Percentiles rank a stretch among this genome's conserved stretches.
Conservation (phyloP, 2,113 vertebrate genomes). For the Oreotrochilus melanogaster region DNA sequence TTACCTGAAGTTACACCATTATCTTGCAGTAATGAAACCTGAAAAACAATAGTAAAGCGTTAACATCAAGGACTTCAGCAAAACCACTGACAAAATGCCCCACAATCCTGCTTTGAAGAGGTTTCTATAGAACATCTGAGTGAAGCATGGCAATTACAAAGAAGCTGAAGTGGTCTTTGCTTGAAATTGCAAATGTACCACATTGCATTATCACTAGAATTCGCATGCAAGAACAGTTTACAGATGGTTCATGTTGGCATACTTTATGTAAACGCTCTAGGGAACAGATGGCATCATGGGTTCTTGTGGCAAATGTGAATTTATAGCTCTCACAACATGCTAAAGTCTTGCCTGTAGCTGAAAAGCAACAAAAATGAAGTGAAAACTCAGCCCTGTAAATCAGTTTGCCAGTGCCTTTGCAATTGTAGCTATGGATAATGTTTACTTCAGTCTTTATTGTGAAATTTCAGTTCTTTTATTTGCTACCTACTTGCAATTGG, state of each 20-base stretch:
- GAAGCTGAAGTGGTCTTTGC: slow-evolving; percentile 69
- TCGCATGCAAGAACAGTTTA: slow-evolving; percentile 67
- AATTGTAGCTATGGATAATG: slow-evolving; percentile 38
- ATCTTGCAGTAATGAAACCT: background rate
- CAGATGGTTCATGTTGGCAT: slow-evolving; percentile 76
- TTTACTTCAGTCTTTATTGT: background rate
- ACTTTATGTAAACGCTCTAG: slow-evolving; percentile 75
- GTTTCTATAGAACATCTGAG: slow-evolving; percentile 62
- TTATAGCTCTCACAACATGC: slow-evolving; percentile 56
- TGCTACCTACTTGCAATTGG: background rate
- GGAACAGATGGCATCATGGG: slow-evolving; percentile 77
- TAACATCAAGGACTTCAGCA: slow-evolving; percentile 48
- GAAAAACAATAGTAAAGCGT: slow-evolving; percentile 27
- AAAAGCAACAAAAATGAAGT: slow-evolving; percentile 45
- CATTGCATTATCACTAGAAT: slow-evolving; percentile 64
- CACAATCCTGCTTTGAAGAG: slow-evolving; percentile 19
- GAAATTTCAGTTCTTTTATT: slow-evolving; percentile 35
- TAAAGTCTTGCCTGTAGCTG: slow-evolving; percentile 69
- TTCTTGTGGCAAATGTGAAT: slow-evolving; percentile 74
- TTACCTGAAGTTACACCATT: background rate
- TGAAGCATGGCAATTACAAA: slow-evolving; percentile 73
- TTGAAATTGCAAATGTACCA: slow-evolving; percentile 76
- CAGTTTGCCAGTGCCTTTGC: slow-evolving; percentile 26
- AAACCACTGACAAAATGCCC: slow-evolving; percentile 12
- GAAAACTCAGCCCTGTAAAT: slow-evolving; percentile 55